These are phyloP conservation scores for Tokudaia muenninki DNA, from an alignment of 2,797 vertebrate species.

Conservation along the genomic window DNA sequence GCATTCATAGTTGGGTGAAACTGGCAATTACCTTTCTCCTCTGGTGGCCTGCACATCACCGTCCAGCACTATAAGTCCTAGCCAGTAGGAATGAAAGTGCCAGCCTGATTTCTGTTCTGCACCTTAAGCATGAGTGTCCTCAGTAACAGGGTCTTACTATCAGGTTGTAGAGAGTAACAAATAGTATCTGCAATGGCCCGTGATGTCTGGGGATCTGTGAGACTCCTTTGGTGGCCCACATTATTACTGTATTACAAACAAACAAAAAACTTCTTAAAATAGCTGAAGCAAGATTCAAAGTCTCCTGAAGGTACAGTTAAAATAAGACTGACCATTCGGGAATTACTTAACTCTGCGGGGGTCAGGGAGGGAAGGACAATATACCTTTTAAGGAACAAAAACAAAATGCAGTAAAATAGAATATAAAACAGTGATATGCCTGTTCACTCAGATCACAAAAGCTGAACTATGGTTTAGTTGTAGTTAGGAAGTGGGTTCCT, in stretches of 20 bases:
- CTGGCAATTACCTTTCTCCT: not conserved
- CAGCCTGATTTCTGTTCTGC: no score
- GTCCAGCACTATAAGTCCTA: not conserved
- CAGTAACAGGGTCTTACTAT: not conserved
- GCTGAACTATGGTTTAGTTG: not conserved
- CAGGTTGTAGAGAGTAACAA: not conserved
- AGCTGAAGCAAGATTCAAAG: not conserved
- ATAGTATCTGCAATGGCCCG: not conserved
- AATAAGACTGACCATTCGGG: not conserved
- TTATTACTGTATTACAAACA: not conserved
- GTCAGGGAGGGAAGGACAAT: not conserved
- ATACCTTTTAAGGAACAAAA: slow-evolving; percentile 35
- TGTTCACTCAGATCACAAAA: not conserved
- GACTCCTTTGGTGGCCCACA: not conserved
- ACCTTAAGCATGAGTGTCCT: not conserved
- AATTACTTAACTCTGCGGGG: slow-evolving; percentile 23
- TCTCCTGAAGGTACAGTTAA: not conserved
- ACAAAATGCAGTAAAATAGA: not conserved
- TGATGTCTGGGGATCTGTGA: not conserved
- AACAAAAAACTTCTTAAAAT: not conserved
- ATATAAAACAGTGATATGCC: not conserved
- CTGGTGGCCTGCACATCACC: not conserved
- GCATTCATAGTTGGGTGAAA: not conserved
- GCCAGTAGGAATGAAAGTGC: not conserved
- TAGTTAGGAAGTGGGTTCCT: slow-evolving; percentile 14